Percentiles rank a stretch among this genome's conserved stretches.
Conservation (phyloP, 2,797 vertebrate species). For the Phylloscopus collybita region DNA sequence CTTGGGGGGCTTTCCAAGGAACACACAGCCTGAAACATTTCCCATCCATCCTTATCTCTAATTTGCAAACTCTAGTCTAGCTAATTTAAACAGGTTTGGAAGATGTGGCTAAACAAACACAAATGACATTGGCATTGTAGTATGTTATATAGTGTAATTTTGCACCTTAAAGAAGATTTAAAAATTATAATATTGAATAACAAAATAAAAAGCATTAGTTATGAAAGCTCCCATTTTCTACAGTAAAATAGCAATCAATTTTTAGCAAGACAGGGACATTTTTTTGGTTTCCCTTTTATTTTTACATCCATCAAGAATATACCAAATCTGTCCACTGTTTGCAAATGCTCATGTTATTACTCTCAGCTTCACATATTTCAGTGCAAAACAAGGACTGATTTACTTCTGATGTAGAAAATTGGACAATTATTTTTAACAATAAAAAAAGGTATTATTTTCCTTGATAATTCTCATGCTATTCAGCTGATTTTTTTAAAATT, state of each 20-base stretch:
- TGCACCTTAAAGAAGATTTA: neutral
- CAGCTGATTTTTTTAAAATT: slow-evolving; percentile 8
- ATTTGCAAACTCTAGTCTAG: neutral
- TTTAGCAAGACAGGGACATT: neutral
- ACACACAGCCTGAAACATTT: neutral
- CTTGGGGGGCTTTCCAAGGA: neutral
- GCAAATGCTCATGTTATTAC: neutral
- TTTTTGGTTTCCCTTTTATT: neutral
- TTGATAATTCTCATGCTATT: neutral
- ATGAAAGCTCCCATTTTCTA: neutral
- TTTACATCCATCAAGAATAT: neutral
- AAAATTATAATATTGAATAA: neutral
- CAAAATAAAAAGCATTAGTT: neutral
- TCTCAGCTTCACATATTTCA: neutral
- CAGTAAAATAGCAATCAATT: neutral
- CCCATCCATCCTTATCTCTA: neutral
- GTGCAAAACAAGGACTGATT: neutral
- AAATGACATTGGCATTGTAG: neutral
- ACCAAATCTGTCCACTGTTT: neutral
- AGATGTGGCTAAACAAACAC: neutral
- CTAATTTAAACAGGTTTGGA: neutral
- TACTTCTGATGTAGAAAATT: neutral
- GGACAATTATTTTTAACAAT: neutral
- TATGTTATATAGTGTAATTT: neutral
- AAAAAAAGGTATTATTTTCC: neutral